Conservation (phyloP, 2,888 invertebrate species). For the Cantharis flavilabris region DNA sequence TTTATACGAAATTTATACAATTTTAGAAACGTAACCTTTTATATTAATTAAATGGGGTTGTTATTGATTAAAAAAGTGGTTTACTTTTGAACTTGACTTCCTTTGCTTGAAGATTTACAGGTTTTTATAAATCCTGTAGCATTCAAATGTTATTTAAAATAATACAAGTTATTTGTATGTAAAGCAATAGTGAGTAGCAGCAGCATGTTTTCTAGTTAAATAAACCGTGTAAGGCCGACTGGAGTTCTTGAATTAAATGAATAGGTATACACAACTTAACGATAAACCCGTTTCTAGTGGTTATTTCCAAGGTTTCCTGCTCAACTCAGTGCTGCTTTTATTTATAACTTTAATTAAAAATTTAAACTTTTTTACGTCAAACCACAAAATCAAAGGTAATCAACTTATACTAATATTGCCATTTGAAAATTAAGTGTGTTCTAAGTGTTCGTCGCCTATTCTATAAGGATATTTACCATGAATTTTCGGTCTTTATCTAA, state of each 20-base stretch:
- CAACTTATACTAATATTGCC: neutral
- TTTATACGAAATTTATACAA: no score
- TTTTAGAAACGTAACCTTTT: no score
- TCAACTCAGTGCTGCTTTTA: neutral
- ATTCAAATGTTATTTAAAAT: neutral
- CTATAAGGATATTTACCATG: neutral
- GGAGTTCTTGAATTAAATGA: neutral
- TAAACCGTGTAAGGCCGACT: neutral
- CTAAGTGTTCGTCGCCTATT: neutral
- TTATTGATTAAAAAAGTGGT: neutral
- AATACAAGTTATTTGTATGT: neutral
- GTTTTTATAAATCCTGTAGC: neutral
- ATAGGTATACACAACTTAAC: neutral
- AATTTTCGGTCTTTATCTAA: conserved; percentile 39
- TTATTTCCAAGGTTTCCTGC: neutral
- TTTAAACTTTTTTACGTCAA: neutral
- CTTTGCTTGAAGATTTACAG: neutral
- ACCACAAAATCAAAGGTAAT: neutral
- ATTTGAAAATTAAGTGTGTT: neutral
- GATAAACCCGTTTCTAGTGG: neutral
- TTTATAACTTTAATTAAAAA: neutral
- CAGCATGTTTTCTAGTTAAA: neutral
- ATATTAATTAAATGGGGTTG: neutral
- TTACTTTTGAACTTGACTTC: neutral
- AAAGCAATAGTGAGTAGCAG: neutral